Percentiles rank a stretch among this genome's conserved stretches.
phyloP scores from a whole-genome alignment of 2,888 invertebrate species.

The Trachelus iudaicus region DNA sequence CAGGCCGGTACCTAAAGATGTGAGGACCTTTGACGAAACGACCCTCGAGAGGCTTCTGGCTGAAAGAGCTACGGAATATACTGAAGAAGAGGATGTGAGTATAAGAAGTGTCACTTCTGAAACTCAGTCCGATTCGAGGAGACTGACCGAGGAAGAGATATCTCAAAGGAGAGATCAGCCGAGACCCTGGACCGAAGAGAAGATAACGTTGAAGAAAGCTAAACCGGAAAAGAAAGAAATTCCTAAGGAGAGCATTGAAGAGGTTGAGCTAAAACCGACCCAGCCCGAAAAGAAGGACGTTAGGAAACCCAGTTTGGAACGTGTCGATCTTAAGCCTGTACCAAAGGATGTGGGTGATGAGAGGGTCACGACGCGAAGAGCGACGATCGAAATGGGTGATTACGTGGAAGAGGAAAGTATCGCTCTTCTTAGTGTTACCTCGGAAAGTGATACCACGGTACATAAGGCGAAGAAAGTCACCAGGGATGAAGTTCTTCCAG shows the following conservation, averaged over 20 bases:
- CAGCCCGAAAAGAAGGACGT: slow-evolving; percentile 19
- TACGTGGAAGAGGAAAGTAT: slow-evolving; percentile 47
- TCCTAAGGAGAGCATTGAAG: slow-evolving; percentile 27
- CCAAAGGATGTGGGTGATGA: slow-evolving; percentile 20
- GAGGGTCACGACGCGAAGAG: slow-evolving; percentile 25
- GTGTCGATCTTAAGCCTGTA: slow-evolving; percentile 17
- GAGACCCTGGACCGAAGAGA: slow-evolving; percentile 45
- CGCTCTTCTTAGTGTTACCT: slow-evolving; percentile 22
- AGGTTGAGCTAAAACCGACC: slow-evolving; percentile 32
- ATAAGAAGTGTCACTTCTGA: slow-evolving; percentile 23
- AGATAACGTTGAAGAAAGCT: slow-evolving; percentile 37
- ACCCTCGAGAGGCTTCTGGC: slow-evolving; percentile 28
- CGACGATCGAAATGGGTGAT: slow-evolving; percentile 15
- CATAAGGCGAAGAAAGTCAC: slow-evolving; percentile 22
- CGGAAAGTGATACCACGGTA: slow-evolving; percentile 27
- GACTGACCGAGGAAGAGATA: slow-evolving; percentile 31
- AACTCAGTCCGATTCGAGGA: slow-evolving; percentile 5
- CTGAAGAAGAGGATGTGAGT: slow-evolving; percentile 38
- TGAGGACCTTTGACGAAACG: slow-evolving; percentile 11
- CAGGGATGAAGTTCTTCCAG: slow-evolving; percentile 26
- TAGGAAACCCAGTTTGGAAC: slow-evolving; percentile 32
- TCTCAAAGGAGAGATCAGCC: slow-evolving; percentile 29
- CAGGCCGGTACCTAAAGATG: slow-evolving; percentile 39
- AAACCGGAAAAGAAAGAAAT: slow-evolving; percentile 28
- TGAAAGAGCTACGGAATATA: slow-evolving; percentile 30